Conservation (phyloP, 2,797 vertebrate species). For the Huso huso region DNA sequence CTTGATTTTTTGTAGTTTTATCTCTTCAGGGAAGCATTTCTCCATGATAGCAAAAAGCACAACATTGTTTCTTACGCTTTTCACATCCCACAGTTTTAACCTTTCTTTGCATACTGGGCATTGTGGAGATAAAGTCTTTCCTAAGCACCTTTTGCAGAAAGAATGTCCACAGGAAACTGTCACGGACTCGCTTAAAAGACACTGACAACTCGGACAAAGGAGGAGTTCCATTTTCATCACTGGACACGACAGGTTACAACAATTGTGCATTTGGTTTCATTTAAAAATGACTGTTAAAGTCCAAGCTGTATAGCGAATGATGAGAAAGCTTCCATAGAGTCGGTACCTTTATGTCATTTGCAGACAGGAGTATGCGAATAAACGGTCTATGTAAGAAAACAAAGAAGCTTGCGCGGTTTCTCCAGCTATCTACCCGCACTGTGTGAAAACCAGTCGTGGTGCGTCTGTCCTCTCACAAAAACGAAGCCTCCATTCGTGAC, state of each 20-base stretch:
- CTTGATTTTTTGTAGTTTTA: slow-evolving; percentile 33
- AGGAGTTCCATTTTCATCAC: slow-evolving; percentile 57
- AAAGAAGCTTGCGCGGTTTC: no score
- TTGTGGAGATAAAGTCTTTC: slow-evolving; percentile 41
- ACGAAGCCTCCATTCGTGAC: no score
- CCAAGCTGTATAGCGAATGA: no score
- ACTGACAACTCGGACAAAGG: slow-evolving; percentile 66
- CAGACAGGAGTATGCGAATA: no score
- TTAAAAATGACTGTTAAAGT: no score
- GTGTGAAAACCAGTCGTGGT: no score
- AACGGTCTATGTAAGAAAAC: no score
- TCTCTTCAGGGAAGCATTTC: slow-evolving; percentile 58
- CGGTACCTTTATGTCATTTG: no score
- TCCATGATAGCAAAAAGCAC: slow-evolving; percentile 65
- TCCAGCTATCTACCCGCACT: no score
- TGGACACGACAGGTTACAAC: slow-evolving; percentile 22
- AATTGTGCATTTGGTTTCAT: no score
- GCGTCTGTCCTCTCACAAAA: no score
- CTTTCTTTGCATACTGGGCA: slow-evolving; percentile 65
- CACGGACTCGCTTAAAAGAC: slow-evolving; percentile 70
- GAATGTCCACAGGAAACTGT: slow-evolving; percentile 78
- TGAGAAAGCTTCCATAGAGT: no score
- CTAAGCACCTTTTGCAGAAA: slow-evolving; percentile 68
- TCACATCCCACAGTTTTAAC: slow-evolving; percentile 50
- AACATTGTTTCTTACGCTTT: slow-evolving; percentile 57